phyloP scores from a whole-genome alignment of 2,113 vertebrate species.

The Labeo catla region DNA sequence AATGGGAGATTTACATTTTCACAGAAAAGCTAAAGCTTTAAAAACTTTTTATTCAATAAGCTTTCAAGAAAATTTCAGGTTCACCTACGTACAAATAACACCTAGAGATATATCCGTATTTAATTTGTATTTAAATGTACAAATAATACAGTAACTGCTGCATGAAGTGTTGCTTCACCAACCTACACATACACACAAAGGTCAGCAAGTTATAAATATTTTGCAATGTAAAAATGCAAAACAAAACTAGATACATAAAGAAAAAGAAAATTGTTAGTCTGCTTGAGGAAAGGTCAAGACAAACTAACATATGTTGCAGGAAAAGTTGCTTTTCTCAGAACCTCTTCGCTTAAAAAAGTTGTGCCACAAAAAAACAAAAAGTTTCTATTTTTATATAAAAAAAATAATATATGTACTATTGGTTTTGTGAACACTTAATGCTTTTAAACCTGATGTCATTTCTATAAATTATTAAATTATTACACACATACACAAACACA shows the following conservation, averaged over 20 bases:
- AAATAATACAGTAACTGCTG: neutral
- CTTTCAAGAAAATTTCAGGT: neutral
- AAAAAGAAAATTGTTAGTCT: neutral
- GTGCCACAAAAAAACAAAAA: neutral
- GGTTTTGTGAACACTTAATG: neutral
- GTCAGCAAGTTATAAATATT: constrained; percentile 5
- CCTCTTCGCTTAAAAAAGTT: neutral
- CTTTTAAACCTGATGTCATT: neutral
- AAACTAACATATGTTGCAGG: neutral
- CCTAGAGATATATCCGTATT: neutral
- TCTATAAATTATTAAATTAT: neutral
- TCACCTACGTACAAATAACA: neutral
- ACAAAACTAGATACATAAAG: neutral
- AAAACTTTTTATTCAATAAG: neutral
- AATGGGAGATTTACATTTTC: neutral
- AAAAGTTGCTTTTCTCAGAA: neutral
- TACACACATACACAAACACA: neutral
- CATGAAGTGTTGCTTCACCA: neutral
- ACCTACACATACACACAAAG: neutral
- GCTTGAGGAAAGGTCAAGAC: neutral
- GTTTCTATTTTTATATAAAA: neutral
- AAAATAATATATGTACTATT: neutral
- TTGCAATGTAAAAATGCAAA: neutral
- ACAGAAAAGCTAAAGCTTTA: neutral
- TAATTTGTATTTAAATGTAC: neutral